phyloP scores from a whole-genome alignment of 2,797 vertebrate genomes.

The Brachymystax lenok region DNA sequence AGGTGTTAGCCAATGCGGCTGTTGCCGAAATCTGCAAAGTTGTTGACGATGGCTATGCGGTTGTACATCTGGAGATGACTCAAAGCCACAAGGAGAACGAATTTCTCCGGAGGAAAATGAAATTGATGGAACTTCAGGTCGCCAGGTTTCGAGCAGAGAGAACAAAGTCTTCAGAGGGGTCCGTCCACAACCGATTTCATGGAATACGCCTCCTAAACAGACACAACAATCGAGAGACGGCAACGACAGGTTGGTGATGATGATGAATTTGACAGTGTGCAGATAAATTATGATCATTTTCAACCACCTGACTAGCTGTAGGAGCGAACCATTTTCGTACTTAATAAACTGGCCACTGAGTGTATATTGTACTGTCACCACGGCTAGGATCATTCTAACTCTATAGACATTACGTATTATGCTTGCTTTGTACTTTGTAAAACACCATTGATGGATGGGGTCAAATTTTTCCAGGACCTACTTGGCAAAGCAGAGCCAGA shows the following conservation, averaged over 20 bases:
- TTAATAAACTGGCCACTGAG: no score
- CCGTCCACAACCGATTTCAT: slow-evolving; percentile 38
- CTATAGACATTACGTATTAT: background rate
- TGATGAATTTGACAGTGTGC: background rate
- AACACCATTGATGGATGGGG: background rate
- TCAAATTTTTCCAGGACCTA: background rate
- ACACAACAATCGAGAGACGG: slow-evolving; percentile 26
- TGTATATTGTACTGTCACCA: no score
- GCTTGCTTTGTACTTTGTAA: background rate
- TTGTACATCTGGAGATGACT: slow-evolving; percentile 28
- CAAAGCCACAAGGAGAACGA: slow-evolving; percentile 37
- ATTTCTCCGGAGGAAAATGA: slow-evolving; percentile 58
- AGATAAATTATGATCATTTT: background rate
- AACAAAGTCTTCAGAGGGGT: slow-evolving; percentile 38
- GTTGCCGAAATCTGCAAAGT: slow-evolving; percentile 37
- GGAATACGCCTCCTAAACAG: slow-evolving; percentile 51
- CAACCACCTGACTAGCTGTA: no score
- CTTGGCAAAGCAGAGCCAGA: background rate
- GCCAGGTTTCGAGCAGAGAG: slow-evolving; percentile 53
- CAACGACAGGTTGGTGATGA: slow-evolving; percentile 38
- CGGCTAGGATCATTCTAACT: no score
- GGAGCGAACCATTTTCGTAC: no score
- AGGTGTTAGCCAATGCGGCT: slow-evolving; percentile 33
- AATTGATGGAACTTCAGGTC: slow-evolving; percentile 62
- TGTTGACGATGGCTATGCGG: slow-evolving; percentile 32